Evolutionary conservation across 2,888 invertebrate species (phyloP), one percentile per base, ranked within the genome.

Genomic region (Parnassius smintheus): DNA sequence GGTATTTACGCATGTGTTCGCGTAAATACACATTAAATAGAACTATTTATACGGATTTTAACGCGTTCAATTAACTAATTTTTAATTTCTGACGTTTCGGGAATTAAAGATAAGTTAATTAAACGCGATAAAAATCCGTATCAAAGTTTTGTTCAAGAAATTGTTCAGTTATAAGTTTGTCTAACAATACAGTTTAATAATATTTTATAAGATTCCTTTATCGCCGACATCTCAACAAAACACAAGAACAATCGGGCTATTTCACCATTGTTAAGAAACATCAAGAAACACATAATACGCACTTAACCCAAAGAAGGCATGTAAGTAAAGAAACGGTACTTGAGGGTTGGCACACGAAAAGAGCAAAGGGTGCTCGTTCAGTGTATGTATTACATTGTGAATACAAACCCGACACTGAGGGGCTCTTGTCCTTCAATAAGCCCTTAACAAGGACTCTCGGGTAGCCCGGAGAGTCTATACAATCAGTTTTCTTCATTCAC

Each of bases 391-490:
- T 59, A 59, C 62, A 59, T 45, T 63, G 50, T 52, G 59, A 45
- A 59, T 35, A 59, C 41, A 77, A 79, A 75, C 76, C 77, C 72
- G 71, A 69, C 75, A 74, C 74, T 72, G 66, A 83, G 81, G 81
- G 80, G 72, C 80, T 72, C 89, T 88, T 79, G 81, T 82, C 75
- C 85, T 83, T 86, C 88, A 90, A 91, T 89, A 85, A 86, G 80
- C 80, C 79, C 81, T 78, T 87, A 86, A 89, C 80, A 91, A 90
- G 88, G 70, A 75, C 79, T 76, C 87, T 86, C 66, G 72, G 66
- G 74, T 79, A 83, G 85, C 67, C 72, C 68, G 72, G 78, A 83
- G 85, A 78, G 72, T 75, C 80, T 77, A 73, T 83, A 85, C 86
- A 89, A 86, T 84, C 81, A 85, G 72, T 75, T 75, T 77, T 82